Evolutionary conservation across 2,888 invertebrate species (phyloP).

Genomic region (Trichopoda pennipes): DNA sequence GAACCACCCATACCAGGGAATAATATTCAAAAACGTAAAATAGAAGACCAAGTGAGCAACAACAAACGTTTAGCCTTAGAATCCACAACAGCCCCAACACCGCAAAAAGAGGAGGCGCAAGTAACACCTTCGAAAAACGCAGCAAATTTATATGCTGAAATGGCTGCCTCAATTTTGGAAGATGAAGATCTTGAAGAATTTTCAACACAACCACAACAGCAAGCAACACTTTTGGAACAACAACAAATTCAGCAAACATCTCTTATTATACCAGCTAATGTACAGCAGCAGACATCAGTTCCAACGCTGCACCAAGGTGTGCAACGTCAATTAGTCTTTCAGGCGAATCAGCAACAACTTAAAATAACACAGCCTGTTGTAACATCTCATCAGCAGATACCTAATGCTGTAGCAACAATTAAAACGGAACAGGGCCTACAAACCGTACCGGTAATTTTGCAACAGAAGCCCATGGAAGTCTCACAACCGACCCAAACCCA

Average conservation of each 20-base stretch:
- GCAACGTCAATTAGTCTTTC: conserved; percentile 79
- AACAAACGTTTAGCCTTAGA: conserved; percentile 82
- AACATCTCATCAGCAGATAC: conserved; percentile 55
- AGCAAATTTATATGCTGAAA: conserved; percentile 91
- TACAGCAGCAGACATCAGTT: conserved; percentile 68
- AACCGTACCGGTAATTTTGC: conserved; percentile 79
- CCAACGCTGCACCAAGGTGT: conserved; percentile 73
- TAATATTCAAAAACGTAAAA: conserved; percentile 71
- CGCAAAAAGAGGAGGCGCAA: conserved; percentile 72
- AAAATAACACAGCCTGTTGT: conserved; percentile 70
- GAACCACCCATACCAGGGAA: conserved; percentile 71
- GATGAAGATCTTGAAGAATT: conserved; percentile 85
- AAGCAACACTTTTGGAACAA: conserved; percentile 50
- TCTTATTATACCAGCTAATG: conserved; percentile 48
- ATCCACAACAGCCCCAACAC: conserved; percentile 69
- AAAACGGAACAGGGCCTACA: conserved; percentile 80
- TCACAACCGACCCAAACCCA: conserved; percentile 77
- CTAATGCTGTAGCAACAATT: conserved; percentile 80
- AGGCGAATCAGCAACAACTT: conserved; percentile 74
- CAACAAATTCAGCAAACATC: conserved; percentile 68
- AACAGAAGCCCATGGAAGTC: conserved; percentile 75
- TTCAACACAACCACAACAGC: conserved; percentile 68
- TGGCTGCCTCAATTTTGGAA: conserved; percentile 91
- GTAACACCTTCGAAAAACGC: conserved; percentile 87
- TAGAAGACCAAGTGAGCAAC: conserved; percentile 75